Conservation (phyloP, 2,888 invertebrate genomes). For the Pyralis farinalis region DNA sequence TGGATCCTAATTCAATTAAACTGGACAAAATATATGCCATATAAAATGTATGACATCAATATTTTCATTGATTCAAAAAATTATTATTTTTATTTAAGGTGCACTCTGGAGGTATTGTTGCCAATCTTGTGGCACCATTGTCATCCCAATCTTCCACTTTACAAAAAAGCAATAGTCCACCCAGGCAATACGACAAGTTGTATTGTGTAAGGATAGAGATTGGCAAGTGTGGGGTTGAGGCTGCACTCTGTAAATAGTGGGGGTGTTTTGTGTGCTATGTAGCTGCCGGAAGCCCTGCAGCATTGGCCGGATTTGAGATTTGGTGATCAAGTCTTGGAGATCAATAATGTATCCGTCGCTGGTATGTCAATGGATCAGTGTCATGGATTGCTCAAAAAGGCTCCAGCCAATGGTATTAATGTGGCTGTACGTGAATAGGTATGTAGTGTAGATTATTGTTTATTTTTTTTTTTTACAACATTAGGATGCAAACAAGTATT, state of each 20-base stretch:
- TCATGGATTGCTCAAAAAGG: constrained; percentile 88
- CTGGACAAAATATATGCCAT: too few relatives aligned
- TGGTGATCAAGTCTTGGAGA: constrained; percentile 95
- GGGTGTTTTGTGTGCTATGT: constrained; percentile 94
- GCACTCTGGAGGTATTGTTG: constrained; percentile 43
- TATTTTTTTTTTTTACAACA: too few relatives aligned
- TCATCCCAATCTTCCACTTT: constrained; percentile 88
- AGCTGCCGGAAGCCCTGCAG: constrained; percentile 89
- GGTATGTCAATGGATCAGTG: constrained; percentile 92
- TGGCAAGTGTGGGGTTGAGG: constrained; percentile 90
- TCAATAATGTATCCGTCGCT: constrained; percentile 90
- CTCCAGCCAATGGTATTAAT: constrained; percentile 87
- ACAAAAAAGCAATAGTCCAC: constrained; percentile 89
- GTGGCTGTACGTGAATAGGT: constrained; percentile 93
- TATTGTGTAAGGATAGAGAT: constrained; percentile 91
- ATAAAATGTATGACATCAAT: too few relatives aligned
- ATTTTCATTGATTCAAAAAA: too few relatives aligned
- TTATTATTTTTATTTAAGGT: constrained; percentile 39
- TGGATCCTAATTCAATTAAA: too few relatives aligned
- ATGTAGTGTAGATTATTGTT: too few relatives aligned
- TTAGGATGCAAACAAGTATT: too few relatives aligned
- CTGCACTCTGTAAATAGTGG: constrained; percentile 92
- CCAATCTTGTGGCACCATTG: constrained; percentile 87
- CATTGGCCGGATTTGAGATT: constrained; percentile 92
- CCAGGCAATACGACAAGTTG: constrained; percentile 90